These are phyloP conservation scores for Petroica traversi DNA, from an alignment of 2,113 vertebrate species.

Conservation along the genomic window DNA sequence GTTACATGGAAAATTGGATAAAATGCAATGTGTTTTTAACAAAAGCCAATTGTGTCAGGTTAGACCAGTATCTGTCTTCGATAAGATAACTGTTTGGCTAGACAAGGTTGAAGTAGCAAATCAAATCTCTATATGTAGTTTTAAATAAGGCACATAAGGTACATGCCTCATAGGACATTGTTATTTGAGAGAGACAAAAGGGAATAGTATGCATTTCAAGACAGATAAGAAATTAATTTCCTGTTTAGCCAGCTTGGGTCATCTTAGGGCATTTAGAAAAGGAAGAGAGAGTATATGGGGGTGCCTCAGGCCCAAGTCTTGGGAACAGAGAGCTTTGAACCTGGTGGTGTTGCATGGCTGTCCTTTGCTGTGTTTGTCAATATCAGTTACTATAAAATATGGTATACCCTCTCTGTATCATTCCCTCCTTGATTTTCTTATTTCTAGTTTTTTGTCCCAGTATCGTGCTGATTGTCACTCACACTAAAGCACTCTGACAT, in stretches of 20 bases:
- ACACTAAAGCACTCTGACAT: not conserved
- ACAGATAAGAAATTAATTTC: not conserved
- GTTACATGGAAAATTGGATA: not conserved
- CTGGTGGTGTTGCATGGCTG: not conserved
- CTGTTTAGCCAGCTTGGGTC: not conserved
- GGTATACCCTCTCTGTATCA: not conserved
- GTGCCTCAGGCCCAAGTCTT: not conserved
- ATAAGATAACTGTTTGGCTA: conserved; percentile 15
- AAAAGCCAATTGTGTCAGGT: not conserved
- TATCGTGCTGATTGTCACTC: not conserved
- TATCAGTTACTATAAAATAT: not conserved
- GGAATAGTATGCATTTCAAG: not conserved
- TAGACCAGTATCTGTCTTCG: not conserved
- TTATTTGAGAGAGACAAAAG: not conserved
- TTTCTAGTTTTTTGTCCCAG: not conserved
- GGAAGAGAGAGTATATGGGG: not conserved
- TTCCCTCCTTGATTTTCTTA: not conserved
- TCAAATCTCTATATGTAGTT: not conserved
- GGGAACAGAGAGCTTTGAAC: not conserved
- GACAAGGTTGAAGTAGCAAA: not conserved
- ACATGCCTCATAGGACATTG: not conserved
- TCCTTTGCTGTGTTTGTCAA: not conserved
- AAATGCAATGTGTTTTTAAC: not conserved
- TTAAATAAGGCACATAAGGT: not conserved
- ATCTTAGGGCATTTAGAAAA: not conserved